Base-by-base conservation (phyloP, 1,140 invertebrate species). In the Aethina tumida region DNA sequence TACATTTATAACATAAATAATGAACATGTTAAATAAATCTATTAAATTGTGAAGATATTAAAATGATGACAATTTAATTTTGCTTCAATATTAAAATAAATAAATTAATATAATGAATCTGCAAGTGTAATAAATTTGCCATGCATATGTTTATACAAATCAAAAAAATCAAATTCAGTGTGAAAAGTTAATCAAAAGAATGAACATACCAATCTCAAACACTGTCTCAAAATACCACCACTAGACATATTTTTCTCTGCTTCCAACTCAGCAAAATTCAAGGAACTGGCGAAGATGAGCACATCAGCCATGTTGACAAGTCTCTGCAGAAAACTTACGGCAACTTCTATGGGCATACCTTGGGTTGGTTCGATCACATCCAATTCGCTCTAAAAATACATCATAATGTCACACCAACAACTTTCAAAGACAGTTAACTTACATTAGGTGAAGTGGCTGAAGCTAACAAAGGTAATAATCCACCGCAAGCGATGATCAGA, bases 211-310 rank as follows among this genome's bases (percentile, higher is more conserved):
- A 99, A 67, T 66, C 97, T 68, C 17, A 99, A 71, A 64, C 94
- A 97, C 66, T 99, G 97, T 41, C 96, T 67, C 8, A 99, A 64
- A 46, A 99, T 99, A 24, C 95, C 96, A 16, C 97, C 97, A 55
- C 85, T 90, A n/a, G 94, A 95, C 94, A 99, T 98, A 59, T 97
- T 99, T 67, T 99, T 99, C 62, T 99, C 97, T 1, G 93, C 88
- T 67, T 99, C 97, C 19, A 99, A 67, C 67, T 99, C 96, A 34
- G 84, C 85, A 60, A 99, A 97, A 68, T 95, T 98, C 21, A 96
- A 73, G 5, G 91, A 92, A 55, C 90, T 95, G 31, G 94, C 92
- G 70, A 99, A 98, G 43, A 99, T 93, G 24, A 99, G 73, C 12
- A 98, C 90, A 61, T 99, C 97, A 1, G 94, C 92, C 83, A 99